These are phyloP conservation scores for Lasioglossum calceatum DNA, from an alignment of 2,888 invertebrate species.

Conservation along the genomic window DNA sequence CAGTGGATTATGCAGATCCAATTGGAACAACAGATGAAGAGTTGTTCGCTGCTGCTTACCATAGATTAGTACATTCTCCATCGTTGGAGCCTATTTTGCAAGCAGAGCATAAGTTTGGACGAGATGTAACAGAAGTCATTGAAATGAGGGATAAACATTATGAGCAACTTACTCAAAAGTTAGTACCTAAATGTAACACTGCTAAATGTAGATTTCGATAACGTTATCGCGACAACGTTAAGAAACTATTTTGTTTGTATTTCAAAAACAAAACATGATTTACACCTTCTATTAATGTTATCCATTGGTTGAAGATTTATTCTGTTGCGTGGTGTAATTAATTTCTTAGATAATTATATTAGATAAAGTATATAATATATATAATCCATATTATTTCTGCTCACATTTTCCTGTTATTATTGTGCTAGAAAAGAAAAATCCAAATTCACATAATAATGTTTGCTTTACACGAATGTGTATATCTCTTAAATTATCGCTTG, in stretches of 20 bases:
- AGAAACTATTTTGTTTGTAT: too few species aligned
- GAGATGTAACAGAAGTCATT: constrained; percentile 90
- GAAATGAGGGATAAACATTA: constrained; percentile 91
- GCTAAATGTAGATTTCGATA: neutral
- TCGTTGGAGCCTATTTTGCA: constrained; percentile 95
- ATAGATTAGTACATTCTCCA: constrained; percentile 92
- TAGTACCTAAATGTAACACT: constrained; percentile 53
- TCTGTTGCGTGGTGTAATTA: neutral
- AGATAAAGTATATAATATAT: too few species aligned
- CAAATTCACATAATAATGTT: constrained; percentile 34
- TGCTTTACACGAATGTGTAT: constrained; percentile 9
- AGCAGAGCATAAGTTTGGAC: constrained; percentile 94
- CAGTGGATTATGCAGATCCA: constrained; percentile 93
- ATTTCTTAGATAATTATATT: neutral
- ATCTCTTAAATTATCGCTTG: constrained; percentile 48
- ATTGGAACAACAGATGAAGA: constrained; percentile 94
- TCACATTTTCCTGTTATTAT: neutral
- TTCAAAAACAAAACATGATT: neutral
- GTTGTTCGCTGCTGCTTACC: constrained; percentile 94
- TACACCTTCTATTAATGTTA: too few species aligned
- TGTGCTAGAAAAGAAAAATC: constrained; percentile 38
- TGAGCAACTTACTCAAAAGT: constrained; percentile 88
- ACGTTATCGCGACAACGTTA: neutral
- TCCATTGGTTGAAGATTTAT: neutral
- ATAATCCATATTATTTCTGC: neutral